Evolutionary conservation across 1,140 invertebrate genomes (phyloP).

Genomic region (Periplaneta americana): DNA sequence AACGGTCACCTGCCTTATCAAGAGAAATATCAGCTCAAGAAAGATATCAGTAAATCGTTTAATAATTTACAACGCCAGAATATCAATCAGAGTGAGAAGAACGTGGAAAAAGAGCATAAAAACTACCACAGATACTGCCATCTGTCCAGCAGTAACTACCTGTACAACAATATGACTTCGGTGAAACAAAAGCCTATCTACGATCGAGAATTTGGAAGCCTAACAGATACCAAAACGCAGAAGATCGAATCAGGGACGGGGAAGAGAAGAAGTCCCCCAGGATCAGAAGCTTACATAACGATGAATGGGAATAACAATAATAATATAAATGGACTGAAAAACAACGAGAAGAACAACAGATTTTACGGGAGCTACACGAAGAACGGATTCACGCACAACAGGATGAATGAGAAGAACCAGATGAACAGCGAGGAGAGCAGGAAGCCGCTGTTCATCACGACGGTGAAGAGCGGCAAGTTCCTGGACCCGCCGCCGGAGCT

Average conservation of each 20-base stretch:
- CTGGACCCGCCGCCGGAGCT: conserved; percentile 68
- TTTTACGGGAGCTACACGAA: not conserved
- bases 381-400: not conserved
- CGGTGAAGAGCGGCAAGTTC: conserved; percentile 70
- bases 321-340: not conserved
- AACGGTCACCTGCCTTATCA: not conserved
- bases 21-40: not conserved
- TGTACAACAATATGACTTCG: not conserved
- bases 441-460: conserved; percentile 63
- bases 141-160: not conserved
- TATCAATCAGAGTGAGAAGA: not conserved
- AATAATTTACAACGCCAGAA: not conserved
- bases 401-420: not conserved
- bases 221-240: not conserved
- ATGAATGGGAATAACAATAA: not conserved
- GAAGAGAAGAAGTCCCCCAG: not conserved
- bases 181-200: not conserved
- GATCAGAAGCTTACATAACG: not conserved
- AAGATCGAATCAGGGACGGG: not conserved
- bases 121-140: not conserved
- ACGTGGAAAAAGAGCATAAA: not conserved
- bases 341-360: conserved; percentile 2
- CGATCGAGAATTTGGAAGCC: not conserved
- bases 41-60: not conserved
- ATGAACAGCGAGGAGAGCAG: conserved; percentile 35